Evolutionary conservation across 2,113 vertebrate species (phyloP), one percentile per base, ranked within the genome.

Genomic region (Chloropsis hardwickii): DNA sequence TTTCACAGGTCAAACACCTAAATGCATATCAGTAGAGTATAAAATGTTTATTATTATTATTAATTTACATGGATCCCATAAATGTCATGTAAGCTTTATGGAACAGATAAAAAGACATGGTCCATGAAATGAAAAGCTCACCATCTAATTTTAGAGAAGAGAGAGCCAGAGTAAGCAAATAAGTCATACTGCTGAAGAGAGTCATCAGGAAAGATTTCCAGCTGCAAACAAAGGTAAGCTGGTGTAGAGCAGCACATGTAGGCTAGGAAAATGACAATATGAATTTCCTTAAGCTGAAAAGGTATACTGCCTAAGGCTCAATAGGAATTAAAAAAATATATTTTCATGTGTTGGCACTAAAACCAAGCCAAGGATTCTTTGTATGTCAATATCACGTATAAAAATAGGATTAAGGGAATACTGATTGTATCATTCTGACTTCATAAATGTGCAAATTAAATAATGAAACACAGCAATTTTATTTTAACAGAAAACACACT

Each of bases 41-140:
- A 94, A 96, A 90, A 90, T 81, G 47, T 78, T 96, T 95, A 96
- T 94, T 95, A 82, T 93, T 95, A 81, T 92, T 91, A 88, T 74
- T 87, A 92, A 96, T 96, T 95, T 94, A 78, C 48, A 57, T 62
- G 88, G 56, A 71, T 90, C 39, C 54, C 31, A 94, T 92, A 93
- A 94, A 90, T 95, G 85, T 14, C 92, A 77, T 57, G 69, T 81
- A 96, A 90, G 64, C 13, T 95, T 96, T 96, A 94, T 83, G 88
- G 60, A 53, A 93, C n/a, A 94, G 51, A 90, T 91, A 92, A 96
- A 96, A 97, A 83, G 44, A 81, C 80, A 90, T 86, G 72, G 53
- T 60, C 85, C 92, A 86, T 93, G 93, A 97, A 97, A 95, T 94
- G 47, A 93, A 93, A 84, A 96, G 27, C 60, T 95, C 69, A 40